Evolutionary conservation across 2,113 vertebrate species (phyloP), one percentile per base, ranked within the genome.

Genomic region (Campylomormyrus numenius): DNA sequence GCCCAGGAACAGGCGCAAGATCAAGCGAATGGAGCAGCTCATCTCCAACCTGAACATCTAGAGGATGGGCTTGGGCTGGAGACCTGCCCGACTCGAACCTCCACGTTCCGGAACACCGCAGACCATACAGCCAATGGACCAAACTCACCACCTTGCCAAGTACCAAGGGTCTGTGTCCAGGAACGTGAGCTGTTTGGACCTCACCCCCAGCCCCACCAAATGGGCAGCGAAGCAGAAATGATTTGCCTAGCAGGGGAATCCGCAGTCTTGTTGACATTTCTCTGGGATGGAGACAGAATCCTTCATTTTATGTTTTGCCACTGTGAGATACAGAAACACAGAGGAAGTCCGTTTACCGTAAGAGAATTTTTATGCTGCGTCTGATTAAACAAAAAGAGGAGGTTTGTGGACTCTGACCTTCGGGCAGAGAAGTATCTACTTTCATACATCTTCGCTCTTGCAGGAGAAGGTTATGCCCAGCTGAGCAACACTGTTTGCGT

Each of bases 1-100:
- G 97, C 98, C 98, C 95, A 98, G 97, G 93, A 99, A 98, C 95
- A 99, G 98, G 92, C 98, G 98, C 91, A 99, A 99, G 94, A 97
- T 99, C 84, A 98, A 97, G 94, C 97, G 97, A 94, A 98, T 99
- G 97, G 97, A 99, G 92, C 97, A 98, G 86, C 95, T 99, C 66
- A 95, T 98, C 89, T 97, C 96, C 49, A 98, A 97, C 92, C 93
- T 96, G 92, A 97, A 97, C 94, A 96, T 97, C 94, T 99, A 97
- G 92, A 3, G 88, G 19, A 24, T 50, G 10, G 62, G 62, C 27
- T 11, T 70, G 62, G n/a, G n/a, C 13, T 19, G 27, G 27, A 24
- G 85, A 6, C 45, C 45, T 46, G 46, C 42, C 45, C 3, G 24
- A n/a, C 19, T 27, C 45, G 1, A n/a, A 9, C 46, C 8, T 27